Evolutionary conservation across 30 jellyfish, hydroid and myxozoan genomes (phyloP).

Genomic region (Turritopsis rubra): DNA sequence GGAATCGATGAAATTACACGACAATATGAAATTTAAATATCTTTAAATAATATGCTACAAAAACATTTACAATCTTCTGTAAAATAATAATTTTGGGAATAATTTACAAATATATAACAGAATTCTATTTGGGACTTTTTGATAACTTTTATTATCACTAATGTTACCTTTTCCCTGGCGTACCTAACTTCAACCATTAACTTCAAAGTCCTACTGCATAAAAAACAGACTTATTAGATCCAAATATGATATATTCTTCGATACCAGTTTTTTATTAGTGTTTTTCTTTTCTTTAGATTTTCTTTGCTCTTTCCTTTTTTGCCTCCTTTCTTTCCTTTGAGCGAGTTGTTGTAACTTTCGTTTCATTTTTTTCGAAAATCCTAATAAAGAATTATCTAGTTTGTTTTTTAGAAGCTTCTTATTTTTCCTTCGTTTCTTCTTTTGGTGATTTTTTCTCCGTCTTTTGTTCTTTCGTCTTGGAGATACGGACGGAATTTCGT

Average conservation of each 20-base stretch:
- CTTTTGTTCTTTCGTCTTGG: background rate
- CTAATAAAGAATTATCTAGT: background rate
- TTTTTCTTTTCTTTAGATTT: background rate
- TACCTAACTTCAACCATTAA: too few relatives aligned
- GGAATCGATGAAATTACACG: too few relatives aligned
- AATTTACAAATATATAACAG: too few relatives aligned
- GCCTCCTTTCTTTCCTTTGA: background rate
- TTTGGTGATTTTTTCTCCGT: background rate
- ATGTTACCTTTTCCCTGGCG: background rate
- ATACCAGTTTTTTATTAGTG: background rate
- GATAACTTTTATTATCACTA: too few relatives aligned
- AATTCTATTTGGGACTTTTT: too few relatives aligned
- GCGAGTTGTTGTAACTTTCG: background rate
- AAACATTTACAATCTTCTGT: background rate
- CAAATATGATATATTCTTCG: background rate
- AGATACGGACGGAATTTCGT: conserved; percentile 6
- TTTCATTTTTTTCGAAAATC: background rate
- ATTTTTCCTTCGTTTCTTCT: background rate
- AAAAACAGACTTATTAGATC: background rate
- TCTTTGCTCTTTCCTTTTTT: background rate
- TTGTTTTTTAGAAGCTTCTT: background rate
- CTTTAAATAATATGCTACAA: background rate
- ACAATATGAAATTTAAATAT: background rate
- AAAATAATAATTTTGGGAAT: background rate
- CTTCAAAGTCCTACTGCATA: background rate